Evolutionary conservation across 2,888 invertebrate genomes (phyloP).

Genomic region (Piscicola geometra): DNA sequence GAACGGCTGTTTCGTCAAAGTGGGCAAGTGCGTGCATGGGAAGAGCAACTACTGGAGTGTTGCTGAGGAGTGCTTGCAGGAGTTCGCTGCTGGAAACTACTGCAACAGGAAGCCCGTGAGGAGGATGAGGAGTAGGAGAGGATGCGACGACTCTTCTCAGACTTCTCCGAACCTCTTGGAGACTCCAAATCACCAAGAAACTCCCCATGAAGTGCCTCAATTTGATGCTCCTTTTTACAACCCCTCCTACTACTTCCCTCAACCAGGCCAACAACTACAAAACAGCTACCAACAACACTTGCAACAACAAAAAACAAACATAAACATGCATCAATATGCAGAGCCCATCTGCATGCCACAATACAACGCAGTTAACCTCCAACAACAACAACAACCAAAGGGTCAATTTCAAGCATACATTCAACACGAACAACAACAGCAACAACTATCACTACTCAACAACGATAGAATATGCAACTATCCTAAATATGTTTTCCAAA

Average conservation of each 20-base stretch:
- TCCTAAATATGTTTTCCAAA: too few relatives aligned
- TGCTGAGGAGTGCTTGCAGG: slow-evolving; percentile 37
- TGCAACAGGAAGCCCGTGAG: slow-evolving; percentile 30
- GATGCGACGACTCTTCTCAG: too few relatives aligned
- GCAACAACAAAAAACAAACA: slow-evolving; percentile 6
- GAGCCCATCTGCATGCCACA: too few relatives aligned
- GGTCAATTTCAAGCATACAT: not conserved
- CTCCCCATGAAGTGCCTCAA: not conserved
- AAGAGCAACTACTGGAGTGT: slow-evolving; percentile 88
- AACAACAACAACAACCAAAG: not conserved
- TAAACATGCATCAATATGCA: too few relatives aligned
- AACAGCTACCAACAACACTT: not conserved
- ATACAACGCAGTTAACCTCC: too few relatives aligned
- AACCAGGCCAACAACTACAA: not conserved
- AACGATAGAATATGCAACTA: too few relatives aligned
- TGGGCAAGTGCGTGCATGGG: slow-evolving; percentile 66
- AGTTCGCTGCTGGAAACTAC: slow-evolving; percentile 38
- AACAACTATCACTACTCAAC: not conserved
- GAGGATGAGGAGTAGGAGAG: slow-evolving; percentile 8
- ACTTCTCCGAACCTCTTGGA: not conserved
- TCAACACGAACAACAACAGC: slow-evolving; percentile 7
- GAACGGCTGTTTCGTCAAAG: slow-evolving; percentile 54
- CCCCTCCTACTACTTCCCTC: not conserved
- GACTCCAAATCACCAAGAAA: not conserved
- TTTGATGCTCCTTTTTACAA: not conserved